A percentile compares a stretch with the other conserved stretches of the same genome.
phyloP scores from a whole-genome alignment of 1,140 invertebrate genomes.

The Heliconius hewitsoni region DNA sequence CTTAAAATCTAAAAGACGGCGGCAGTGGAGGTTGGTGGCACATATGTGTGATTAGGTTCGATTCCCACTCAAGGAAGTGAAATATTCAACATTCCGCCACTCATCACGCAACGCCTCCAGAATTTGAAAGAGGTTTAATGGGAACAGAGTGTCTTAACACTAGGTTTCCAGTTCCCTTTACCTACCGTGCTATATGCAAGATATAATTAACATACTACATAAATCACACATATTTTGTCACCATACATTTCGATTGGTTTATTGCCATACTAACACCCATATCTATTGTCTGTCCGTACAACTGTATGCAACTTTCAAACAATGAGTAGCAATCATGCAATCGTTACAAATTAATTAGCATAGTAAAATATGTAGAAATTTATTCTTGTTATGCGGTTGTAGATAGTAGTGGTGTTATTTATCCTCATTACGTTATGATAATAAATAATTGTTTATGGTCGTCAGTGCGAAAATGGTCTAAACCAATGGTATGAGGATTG shows the following conservation, averaged over 20 bases:
- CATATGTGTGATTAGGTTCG: no score
- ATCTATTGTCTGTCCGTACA: constrained; percentile 26
- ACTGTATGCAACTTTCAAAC: constrained; percentile 29
- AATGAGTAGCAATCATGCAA: constrained; percentile 38
- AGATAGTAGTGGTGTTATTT: constrained; percentile 15
- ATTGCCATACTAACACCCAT: background rate
- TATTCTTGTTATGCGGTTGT: constrained; percentile 25
- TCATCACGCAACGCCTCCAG: no score
- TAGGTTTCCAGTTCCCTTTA: no score
- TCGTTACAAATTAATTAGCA: constrained; percentile 49
- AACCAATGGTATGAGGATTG: background rate
- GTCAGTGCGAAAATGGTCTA: background rate
- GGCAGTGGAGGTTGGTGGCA: no score
- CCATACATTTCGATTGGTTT: background rate
- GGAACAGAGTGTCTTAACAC: no score
- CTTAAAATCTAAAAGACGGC: background rate
- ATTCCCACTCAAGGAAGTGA: no score
- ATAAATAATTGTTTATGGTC: constrained; percentile 2
- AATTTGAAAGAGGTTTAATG: no score
- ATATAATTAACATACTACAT: background rate
- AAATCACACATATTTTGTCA: background rate
- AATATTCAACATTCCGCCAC: no score
- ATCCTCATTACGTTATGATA: background rate
- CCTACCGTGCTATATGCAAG: no score
- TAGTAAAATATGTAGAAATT: constrained; percentile 48